Evolutionary conservation across 2,888 invertebrate genomes (phyloP).

Genomic region (Clunio marinus): DNA sequence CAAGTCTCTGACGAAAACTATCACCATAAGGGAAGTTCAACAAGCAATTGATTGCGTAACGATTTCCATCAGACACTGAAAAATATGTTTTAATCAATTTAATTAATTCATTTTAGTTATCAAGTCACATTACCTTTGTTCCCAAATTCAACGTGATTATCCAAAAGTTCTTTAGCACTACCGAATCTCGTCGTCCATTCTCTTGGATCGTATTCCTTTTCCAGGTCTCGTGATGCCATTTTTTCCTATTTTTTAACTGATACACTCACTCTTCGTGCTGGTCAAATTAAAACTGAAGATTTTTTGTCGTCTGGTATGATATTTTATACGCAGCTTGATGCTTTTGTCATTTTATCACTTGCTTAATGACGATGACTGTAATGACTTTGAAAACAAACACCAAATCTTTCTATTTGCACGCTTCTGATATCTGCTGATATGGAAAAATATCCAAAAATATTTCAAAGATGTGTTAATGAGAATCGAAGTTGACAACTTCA

Average conservation of each 20-base stretch:
- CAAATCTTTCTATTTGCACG: no score
- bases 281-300: no score
- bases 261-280: no score
- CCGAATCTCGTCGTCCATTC: slow-evolving; percentile 59
- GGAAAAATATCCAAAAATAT: no score
- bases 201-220: slow-evolving; percentile 59
- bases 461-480: no score
- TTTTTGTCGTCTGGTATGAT: no score
- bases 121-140: slow-evolving; percentile 53
- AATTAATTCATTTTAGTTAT: slow-evolving; percentile 1
- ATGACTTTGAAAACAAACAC: no score
- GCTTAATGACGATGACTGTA: no score
- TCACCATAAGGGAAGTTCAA: slow-evolving; percentile 65
- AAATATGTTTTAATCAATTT: slow-evolving; percentile 43
- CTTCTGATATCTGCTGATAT: no score
- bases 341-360: no score
- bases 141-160: slow-evolving; percentile 55
- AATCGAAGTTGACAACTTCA: no score
- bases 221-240: slow-evolving; percentile 47
- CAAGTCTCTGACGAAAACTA: slow-evolving; percentile 60
- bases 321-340: no score
- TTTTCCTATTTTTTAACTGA: not conserved
- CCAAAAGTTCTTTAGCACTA: slow-evolving; percentile 53
- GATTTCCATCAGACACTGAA: slow-evolving; percentile 54
- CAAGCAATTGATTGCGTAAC: slow-evolving; percentile 53